A percentile compares a stretch with the other conserved stretches of the same genome.
phyloP scores from a whole-genome alignment of 2,113 vertebrate genomes.

The Amphiprion ocellaris region DNA sequence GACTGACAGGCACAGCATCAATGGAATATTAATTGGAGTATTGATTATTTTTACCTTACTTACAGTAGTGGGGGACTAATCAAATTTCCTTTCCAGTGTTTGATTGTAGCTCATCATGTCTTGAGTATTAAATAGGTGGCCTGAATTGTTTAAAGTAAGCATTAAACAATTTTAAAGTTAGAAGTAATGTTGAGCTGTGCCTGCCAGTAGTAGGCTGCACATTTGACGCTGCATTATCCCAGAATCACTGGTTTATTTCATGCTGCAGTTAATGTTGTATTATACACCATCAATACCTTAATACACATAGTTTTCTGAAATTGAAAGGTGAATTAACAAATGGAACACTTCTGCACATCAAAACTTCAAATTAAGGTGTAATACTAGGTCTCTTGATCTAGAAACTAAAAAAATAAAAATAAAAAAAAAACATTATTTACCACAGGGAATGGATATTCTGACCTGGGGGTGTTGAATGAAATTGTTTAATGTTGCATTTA shows the following conservation, averaged over 20 bases:
- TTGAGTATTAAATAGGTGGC: not conserved
- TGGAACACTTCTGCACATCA: constrained; percentile 29
- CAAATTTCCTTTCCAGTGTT: constrained; percentile 28
- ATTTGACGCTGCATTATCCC: constrained; percentile 17
- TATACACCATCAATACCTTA: constrained; percentile 48
- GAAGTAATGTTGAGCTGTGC: constrained; percentile 24
- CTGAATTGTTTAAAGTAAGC: constrained; percentile 4
- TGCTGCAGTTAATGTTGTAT: constrained; percentile 55
- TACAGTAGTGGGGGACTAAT: constrained; percentile 12
- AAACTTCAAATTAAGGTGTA: constrained; percentile 25
- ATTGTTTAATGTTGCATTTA: constrained; percentile 26
- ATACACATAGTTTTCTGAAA: constrained; percentile 27
- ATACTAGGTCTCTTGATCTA: constrained; percentile 32
- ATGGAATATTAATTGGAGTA: constrained; percentile 29
- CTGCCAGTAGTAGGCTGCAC: constrained; percentile 22
- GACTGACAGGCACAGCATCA: constrained; percentile 16
- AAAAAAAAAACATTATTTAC: constrained; percentile 12
- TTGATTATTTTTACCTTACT: constrained; percentile 29
- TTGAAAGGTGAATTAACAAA: constrained; percentile 46
- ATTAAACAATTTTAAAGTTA: constrained; percentile 11
- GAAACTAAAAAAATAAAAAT: constrained; percentile 11
- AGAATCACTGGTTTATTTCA: constrained; percentile 21
- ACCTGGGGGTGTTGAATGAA: constrained; percentile 33
- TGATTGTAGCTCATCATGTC: constrained; percentile 37
- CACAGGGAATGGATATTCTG: constrained; percentile 10